These are phyloP conservation scores for Sarcophaga carnaria DNA, from an alignment of 2,888 invertebrate genomes.

Conservation along the genomic window DNA sequence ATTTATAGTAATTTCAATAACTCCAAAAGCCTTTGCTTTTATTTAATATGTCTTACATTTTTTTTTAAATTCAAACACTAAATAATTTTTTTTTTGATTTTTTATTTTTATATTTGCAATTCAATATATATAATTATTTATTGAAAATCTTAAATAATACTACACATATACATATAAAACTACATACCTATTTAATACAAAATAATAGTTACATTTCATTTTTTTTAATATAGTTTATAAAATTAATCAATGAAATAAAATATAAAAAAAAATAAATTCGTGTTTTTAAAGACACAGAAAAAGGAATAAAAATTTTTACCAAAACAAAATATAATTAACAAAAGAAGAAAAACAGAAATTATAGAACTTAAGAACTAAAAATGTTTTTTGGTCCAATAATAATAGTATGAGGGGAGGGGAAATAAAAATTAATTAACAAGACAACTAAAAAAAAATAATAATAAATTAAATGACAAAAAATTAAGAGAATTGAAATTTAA, in stretches of 20 bases:
- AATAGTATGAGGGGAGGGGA: conserved; percentile 69
- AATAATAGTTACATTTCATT: conserved; percentile 78
- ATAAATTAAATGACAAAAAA: conserved; percentile 64
- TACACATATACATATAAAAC: conserved; percentile 77
- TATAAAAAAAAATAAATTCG: conserved; percentile 65
- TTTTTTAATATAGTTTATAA: conserved; percentile 50
- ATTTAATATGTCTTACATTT: not conserved
- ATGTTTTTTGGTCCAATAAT: conserved; percentile 83
- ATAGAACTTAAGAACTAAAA: conserved; percentile 82
- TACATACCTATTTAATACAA: conserved; percentile 78
- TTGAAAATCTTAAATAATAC: conserved; percentile 78
- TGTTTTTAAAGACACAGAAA: conserved; percentile 25
- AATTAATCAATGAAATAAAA: conserved; percentile 67
- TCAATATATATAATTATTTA: conserved; percentile 63
- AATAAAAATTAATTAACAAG: conserved; percentile 70
- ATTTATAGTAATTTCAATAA: not conserved
- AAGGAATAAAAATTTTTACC: conserved; percentile 34
- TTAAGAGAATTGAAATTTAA: conserved; percentile 34
- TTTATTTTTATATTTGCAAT: conserved; percentile 71
- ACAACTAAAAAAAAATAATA: conserved; percentile 60
- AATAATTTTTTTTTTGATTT: conserved; percentile 68
- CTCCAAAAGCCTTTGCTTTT: not conserved
- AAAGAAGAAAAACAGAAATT: conserved; percentile 58
- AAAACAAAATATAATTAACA: conserved; percentile 60
- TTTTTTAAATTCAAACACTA: conserved; percentile 20